phyloP scores from a whole-genome alignment of 2,113 vertebrate species.

The Benthochromis sp. region DNA sequence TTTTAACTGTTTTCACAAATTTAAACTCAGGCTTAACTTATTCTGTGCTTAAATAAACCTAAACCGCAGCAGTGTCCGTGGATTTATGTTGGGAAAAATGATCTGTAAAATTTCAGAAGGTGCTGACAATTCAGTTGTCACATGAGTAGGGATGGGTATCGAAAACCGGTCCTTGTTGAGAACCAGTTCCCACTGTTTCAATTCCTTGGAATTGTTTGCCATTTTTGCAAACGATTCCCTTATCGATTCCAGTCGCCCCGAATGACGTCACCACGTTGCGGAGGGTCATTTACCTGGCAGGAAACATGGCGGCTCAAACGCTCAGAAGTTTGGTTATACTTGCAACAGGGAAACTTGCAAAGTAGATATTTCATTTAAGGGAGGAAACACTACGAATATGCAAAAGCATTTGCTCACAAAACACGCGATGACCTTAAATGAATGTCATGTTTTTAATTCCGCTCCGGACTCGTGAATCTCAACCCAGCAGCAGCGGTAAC shows the following conservation, averaged over 20 bases:
- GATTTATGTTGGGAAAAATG: not conserved
- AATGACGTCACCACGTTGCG: accelerated
- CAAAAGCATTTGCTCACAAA: not conserved
- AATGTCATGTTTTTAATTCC: not conserved
- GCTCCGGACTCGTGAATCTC: not conserved
- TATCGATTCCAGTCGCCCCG: accelerated
- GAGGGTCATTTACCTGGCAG: not conserved
- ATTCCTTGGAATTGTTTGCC: not conserved
- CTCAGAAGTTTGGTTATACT: not conserved
- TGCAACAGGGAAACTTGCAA: not conserved
- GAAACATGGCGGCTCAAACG: not conserved
- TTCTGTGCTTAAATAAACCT: not conserved
- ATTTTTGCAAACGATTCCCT: not conserved
- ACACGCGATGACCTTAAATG: accelerated
- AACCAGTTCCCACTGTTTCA: not conserved
- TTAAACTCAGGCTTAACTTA: not conserved
- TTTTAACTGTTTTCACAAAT: not conserved
- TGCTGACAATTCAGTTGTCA: not conserved
- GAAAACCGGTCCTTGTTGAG: not conserved
- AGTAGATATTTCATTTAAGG: not conserved
- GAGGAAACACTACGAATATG: not conserved
- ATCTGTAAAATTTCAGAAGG: not conserved
- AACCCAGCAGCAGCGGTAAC: not conserved
- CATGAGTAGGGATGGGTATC: accelerated
- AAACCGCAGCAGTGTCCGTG: accelerated